Percentiles rank a stretch among this genome's conserved stretches.
Evolutionary conservation across 2,888 invertebrate species (phyloP).

Genomic region (Bombyx huttoni): DNA sequence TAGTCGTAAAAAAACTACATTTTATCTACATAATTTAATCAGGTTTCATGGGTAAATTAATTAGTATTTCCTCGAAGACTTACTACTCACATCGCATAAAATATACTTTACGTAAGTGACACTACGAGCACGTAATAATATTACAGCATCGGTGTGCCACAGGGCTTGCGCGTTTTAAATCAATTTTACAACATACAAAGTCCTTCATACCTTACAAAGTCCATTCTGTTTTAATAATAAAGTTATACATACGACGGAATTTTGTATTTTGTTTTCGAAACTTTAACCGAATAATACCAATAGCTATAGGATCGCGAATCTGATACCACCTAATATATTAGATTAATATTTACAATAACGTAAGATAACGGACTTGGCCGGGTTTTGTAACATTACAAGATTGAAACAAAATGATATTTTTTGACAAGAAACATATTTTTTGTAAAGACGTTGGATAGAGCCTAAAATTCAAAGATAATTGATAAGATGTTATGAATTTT

Average conservation of each 20-base stretch:
- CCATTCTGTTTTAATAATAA: neutral
- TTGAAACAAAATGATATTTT: no score
- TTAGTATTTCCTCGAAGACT: neutral
- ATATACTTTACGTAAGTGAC: conserved; percentile 10
- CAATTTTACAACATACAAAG: neutral
- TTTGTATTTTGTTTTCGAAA: neutral
- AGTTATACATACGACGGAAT: neutral
- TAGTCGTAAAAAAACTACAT: no score
- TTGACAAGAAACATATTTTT: no score
- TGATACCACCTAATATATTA: no score
- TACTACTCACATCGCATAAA: neutral
- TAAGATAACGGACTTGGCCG: no score
- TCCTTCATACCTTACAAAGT: neutral
- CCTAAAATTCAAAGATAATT: no score
- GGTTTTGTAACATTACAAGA: no score
- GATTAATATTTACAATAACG: no score
- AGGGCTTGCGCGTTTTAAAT: conserved; percentile 15
- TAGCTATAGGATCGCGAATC: no score
- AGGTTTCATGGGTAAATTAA: neutral
- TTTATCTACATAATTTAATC: neutral
- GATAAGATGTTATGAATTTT: no score
- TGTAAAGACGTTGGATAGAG: no score
- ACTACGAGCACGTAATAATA: conserved; percentile 22
- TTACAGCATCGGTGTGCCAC: conserved; percentile 20
- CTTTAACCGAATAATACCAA: neutral